Conservation (phyloP, 2,113 vertebrate genomes). For the Poeciliopsis prolifica region DNA sequence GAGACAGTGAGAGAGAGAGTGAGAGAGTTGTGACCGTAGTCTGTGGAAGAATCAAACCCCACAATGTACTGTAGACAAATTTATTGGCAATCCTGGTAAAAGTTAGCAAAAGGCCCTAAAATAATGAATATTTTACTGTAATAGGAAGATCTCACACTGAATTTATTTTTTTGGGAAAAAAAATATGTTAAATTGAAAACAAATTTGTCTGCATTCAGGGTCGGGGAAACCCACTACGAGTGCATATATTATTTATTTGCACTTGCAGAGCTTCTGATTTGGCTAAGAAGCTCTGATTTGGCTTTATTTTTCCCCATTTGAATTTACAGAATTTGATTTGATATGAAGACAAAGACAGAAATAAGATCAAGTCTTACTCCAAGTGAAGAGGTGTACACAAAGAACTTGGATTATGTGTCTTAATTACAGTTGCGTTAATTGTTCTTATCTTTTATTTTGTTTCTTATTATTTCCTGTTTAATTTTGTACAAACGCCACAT, state of each 20-base stretch:
- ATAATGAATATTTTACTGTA: not conserved
- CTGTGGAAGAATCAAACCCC: constrained; percentile 13
- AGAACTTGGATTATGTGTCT: constrained; percentile 46
- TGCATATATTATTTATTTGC: not conserved
- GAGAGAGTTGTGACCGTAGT: not conserved
- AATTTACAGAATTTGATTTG: constrained; percentile 49
- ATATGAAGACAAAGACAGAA: constrained; percentile 33
- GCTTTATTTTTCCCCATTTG: constrained; percentile 55
- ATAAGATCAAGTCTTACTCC: constrained; percentile 30
- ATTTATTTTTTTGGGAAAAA: fast-evolving
- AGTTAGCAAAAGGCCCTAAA: not conserved
- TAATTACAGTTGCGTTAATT: constrained; percentile 27
- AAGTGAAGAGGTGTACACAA: constrained; percentile 30
- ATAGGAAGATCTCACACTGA: not conserved
- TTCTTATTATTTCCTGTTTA: constrained; percentile 23
- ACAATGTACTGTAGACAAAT: not conserved
- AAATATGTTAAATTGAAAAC: not conserved
- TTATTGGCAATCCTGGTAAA: not conserved
- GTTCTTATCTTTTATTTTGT: constrained; percentile 26
- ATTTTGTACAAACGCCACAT: constrained; percentile 25
- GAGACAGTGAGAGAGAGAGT: too few species aligned
- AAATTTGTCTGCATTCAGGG: not conserved
- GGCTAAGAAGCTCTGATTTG: not conserved
- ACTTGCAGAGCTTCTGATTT: too few species aligned
- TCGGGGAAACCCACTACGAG: not conserved